phyloP scores from a whole-genome alignment of 2,113 vertebrate genomes.

The Hippocampus comes region DNA sequence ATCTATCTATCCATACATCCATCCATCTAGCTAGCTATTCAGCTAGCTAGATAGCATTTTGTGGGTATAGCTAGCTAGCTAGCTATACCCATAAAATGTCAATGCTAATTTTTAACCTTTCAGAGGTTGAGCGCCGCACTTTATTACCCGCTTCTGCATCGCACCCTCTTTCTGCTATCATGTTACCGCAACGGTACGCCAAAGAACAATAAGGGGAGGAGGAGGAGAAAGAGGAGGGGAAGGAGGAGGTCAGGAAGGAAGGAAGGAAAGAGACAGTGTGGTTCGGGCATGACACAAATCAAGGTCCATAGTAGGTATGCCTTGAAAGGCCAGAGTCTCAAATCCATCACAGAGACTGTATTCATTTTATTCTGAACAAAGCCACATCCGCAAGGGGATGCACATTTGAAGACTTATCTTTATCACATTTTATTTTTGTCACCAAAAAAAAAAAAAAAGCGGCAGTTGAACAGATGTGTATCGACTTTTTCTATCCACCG shows the following conservation, averaged over 20 bases:
- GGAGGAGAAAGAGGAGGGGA: background rate
- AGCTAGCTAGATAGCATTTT: too few species aligned
- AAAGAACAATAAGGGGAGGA: too few species aligned
- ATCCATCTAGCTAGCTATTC: too few species aligned
- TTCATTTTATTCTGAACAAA: too few species aligned
- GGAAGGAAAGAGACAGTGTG: background rate
- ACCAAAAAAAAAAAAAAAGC: too few species aligned
- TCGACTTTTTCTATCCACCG: background rate
- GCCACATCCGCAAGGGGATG: too few species aligned
- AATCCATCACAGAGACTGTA: background rate
- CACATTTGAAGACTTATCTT: too few species aligned
- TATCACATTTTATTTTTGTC: too few species aligned
- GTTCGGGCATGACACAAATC: background rate
- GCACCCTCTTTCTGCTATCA: constrained; percentile 15
- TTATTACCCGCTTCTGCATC: constrained; percentile 34
- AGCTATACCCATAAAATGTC: too few species aligned
- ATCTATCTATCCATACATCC: too few species aligned
- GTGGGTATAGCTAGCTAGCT: too few species aligned
- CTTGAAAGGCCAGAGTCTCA: background rate
- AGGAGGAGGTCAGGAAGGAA: background rate
- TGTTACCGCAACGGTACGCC: constrained; percentile 5
- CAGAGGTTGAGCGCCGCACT: constrained; percentile 46
- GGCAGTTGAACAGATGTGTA: too few species aligned
- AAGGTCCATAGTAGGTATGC: background rate
- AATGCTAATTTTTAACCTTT: constrained; percentile 63